phyloP scores from a whole-genome alignment of 2,797 vertebrate genomes.

The Erethizon dorsatum region DNA sequence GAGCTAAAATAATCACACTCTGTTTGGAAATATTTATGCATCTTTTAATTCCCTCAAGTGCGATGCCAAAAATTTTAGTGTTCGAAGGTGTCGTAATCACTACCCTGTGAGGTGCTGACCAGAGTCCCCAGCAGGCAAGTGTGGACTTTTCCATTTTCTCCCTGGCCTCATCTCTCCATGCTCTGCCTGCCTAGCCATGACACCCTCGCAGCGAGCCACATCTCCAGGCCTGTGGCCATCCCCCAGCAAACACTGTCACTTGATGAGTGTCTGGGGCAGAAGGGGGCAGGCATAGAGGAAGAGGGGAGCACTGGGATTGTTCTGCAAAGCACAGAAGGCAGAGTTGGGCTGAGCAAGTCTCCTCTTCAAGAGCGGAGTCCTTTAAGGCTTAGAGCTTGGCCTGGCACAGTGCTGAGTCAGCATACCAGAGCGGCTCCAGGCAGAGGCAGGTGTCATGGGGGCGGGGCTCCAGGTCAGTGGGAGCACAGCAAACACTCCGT shows the following conservation, averaged over 20 bases:
- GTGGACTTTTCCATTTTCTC: background rate
- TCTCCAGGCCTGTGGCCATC: background rate
- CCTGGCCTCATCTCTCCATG: background rate
- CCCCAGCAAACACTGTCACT: background rate
- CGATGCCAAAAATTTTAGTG: background rate
- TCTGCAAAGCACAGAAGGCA: background rate
- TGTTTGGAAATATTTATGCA: background rate
- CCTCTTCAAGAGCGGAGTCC: background rate
- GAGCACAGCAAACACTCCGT: background rate
- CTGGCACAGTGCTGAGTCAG: background rate
- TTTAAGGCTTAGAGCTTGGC: background rate
- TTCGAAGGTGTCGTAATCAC: background rate
- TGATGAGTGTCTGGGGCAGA: background rate
- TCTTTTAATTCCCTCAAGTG: conserved; percentile 42
- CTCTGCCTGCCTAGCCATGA: background rate
- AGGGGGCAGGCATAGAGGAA: background rate
- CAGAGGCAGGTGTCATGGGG: background rate
- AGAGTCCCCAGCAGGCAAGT: background rate
- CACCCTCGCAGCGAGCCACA: background rate
- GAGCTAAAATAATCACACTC: background rate
- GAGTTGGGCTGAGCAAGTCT: background rate
- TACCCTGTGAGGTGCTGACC: background rate
- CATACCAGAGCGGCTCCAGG: background rate
- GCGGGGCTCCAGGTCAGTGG: background rate
- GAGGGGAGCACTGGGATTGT: background rate